Evolutionary conservation across 2,797 vertebrate species (phyloP).

Genomic region (Botia almorhae): DNA sequence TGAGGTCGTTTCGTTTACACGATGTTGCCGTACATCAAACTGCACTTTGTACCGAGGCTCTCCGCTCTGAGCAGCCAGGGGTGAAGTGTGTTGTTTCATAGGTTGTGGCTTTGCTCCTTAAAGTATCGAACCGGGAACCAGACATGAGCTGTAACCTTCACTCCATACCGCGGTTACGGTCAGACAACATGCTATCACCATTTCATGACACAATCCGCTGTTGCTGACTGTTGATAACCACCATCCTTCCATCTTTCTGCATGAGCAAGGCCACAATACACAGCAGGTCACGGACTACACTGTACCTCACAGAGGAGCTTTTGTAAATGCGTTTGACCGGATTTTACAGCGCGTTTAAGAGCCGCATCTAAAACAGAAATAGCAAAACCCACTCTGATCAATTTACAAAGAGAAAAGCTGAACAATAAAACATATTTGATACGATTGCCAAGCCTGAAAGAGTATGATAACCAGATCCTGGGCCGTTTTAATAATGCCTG

Average conservation of each 20-base stretch:
- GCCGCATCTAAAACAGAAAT: conserved; percentile 10
- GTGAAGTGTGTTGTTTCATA: too few species aligned
- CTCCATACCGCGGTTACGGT: background rate
- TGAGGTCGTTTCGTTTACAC: too few species aligned
- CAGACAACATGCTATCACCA: background rate
- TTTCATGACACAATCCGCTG: background rate
- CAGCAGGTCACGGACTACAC: background rate
- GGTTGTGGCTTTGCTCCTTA: too few species aligned
- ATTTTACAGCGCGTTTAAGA: background rate
- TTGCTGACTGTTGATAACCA: background rate
- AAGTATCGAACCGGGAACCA: background rate
- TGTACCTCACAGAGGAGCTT: background rate
- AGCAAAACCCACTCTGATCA: conserved; percentile 24
- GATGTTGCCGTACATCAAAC: too few species aligned
- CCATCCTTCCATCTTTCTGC: background rate
- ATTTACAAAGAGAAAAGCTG: conserved; percentile 31
- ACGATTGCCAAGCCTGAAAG: conserved; percentile 60
- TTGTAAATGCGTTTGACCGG: background rate
- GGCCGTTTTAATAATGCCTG: conserved; percentile 76
- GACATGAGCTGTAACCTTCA: background rate
- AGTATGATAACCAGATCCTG: conserved; percentile 72
- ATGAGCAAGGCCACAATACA: background rate
- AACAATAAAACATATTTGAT: conserved; percentile 48
- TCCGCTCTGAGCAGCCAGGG: too few species aligned
- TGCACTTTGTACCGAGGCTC: too few species aligned